A percentile compares a stretch with the other conserved stretches of the same genome.
These are phyloP conservation scores for Monoplex corrugatus DNA, from an alignment of 2,888 invertebrate species.

Conservation along the genomic window DNA sequence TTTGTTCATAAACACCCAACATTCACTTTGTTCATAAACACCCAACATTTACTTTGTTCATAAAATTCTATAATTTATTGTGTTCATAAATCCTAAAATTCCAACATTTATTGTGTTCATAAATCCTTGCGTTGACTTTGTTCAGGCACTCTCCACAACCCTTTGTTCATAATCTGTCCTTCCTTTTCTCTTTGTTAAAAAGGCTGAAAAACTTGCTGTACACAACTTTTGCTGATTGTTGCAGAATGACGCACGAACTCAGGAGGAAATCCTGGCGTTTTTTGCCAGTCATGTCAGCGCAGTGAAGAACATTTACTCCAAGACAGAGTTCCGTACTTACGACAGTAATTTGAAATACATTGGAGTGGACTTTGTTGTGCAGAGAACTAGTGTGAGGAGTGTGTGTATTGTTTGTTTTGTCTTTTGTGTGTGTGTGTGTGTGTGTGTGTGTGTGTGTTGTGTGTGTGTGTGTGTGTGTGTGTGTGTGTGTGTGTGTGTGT, in stretches of 20 bases:
- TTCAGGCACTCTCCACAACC: too few relatives aligned
- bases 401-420: neutral
- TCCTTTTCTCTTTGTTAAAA: too few relatives aligned
- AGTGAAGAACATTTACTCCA: constrained; percentile 87
- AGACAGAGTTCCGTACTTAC: constrained; percentile 72
- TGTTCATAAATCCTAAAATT: too few relatives aligned
- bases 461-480: neutral
- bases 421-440: neutral
- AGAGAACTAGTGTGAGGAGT: constrained; percentile 74
- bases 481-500: constrained; percentile 1
- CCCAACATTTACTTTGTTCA: too few relatives aligned
- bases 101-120: too few relatives aligned
- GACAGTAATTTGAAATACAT: constrained; percentile 57
- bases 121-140: too few relatives aligned
- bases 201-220: too few relatives aligned
- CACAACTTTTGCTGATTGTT: constrained; percentile 51
- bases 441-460: neutral
- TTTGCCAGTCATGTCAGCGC: constrained; percentile 98
- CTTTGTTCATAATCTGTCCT: too few relatives aligned
- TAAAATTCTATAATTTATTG: too few relatives aligned
- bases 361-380: constrained; percentile 77
- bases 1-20: too few relatives aligned
- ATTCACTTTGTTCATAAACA: too few relatives aligned
- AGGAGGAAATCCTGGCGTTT: constrained; percentile 97
- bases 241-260: constrained; percentile 85